Conservation (phyloP, 2,113 vertebrate genomes). For the Camelus dromedarius region DNA sequence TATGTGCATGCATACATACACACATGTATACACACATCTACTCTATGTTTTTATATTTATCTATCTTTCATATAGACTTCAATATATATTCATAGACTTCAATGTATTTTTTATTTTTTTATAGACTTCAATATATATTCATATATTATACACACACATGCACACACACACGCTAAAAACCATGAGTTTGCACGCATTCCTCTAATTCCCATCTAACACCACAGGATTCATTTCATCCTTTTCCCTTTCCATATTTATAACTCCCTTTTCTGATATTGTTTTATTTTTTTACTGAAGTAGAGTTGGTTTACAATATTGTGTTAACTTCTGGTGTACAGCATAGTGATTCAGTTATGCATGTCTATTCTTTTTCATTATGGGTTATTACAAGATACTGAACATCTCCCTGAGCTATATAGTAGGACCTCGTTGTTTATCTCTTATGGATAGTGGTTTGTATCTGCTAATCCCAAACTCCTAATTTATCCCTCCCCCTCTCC, state of each 20-base stretch:
- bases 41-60: not conserved
- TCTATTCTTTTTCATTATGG: too few species aligned
- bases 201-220: not conserved
- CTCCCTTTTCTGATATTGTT: not conserved
- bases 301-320: too few species aligned
- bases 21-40: not conserved
- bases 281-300: too few species aligned
- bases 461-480: too few species aligned
- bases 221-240: not conserved
- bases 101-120: too few species aligned
- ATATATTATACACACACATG: not conserved
- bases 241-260: not conserved
- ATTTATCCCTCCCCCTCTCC: too few species aligned
- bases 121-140: not conserved
- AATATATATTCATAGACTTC: not conserved
- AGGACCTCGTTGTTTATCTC: too few species aligned
- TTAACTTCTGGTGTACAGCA: too few species aligned
- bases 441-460: too few species aligned
- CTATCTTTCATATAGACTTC: not conserved
- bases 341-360: too few species aligned
- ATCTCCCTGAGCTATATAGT: too few species aligned
- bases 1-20: not conserved
- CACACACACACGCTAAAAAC: not conserved
- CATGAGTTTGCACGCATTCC: not conserved
- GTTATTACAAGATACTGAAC: too few species aligned